phyloP scores from a whole-genome alignment of 2,797 vertebrate genomes.

The Sphenodon punctatus region DNA sequence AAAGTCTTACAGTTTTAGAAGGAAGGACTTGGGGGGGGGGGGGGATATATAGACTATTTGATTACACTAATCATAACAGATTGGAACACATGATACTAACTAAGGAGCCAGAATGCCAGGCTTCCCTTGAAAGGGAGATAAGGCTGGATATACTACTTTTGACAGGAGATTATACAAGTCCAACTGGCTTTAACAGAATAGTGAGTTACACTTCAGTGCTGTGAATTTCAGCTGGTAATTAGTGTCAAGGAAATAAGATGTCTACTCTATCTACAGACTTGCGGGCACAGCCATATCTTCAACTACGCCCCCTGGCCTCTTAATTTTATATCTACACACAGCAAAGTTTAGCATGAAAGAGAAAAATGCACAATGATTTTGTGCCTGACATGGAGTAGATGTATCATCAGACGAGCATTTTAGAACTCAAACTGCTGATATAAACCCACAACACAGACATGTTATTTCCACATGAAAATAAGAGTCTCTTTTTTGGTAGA shows the following conservation, averaged over 20 bases:
- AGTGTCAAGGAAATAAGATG: neutral
- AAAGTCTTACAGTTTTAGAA: neutral
- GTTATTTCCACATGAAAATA: slow-evolving; percentile 1
- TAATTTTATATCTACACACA: neutral
- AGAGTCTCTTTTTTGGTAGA: slow-evolving; percentile 18
- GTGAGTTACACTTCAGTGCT: neutral
- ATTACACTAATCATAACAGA: neutral
- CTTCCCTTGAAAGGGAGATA: neutral
- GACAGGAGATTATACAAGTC: neutral
- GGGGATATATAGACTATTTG: neutral
- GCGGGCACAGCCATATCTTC: neutral
- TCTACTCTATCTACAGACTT: neutral
- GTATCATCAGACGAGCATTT: neutral
- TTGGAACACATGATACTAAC: neutral
- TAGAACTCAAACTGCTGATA: neutral
- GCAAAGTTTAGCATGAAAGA: neutral
- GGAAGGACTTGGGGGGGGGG: neutral
- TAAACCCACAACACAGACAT: neutral
- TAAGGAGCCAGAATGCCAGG: neutral
- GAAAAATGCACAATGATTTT: neutral
- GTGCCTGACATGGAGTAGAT: neutral
- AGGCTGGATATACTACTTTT: neutral
- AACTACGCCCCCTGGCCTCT: rapidly evolving
- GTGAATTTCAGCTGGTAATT: neutral
- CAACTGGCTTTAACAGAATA: neutral